Conservation (phyloP, 2,113 vertebrate species). For the Phylloscopus trochiloides region DNA sequence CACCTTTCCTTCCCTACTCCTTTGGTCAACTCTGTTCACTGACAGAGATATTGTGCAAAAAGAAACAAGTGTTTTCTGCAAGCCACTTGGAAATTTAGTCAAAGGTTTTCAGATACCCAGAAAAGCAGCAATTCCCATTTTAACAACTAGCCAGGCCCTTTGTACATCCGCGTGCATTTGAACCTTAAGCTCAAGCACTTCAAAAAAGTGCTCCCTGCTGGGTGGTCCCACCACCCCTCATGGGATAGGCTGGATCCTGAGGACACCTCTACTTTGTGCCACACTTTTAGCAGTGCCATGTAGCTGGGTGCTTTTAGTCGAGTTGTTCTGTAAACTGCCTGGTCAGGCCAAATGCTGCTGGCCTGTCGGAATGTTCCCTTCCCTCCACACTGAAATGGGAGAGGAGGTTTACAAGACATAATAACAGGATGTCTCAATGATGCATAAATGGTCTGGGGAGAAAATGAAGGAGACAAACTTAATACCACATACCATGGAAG, state of each 20-base stretch:
- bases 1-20: neutral
- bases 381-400: slow-evolving; percentile 7
- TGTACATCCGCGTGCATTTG: neutral
- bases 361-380: neutral
- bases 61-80: neutral
- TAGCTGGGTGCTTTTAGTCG: neutral
- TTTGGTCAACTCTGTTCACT: neutral
- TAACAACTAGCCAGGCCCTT: neutral
- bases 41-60: neutral
- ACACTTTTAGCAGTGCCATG: neutral
- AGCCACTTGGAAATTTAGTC: neutral
- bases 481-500: neutral
- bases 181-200: neutral
- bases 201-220: neutral
- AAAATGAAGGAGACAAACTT: slow-evolving; percentile 26
- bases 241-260: neutral
- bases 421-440: slow-evolving; percentile 39
- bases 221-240: neutral
- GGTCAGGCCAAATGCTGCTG: neutral
- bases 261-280: neutral
- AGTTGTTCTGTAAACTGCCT: neutral
- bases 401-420: slow-evolving; percentile 31
- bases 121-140: neutral
- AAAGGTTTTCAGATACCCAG: neutral
- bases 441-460: slow-evolving; percentile 33